Evolutionary conservation across 2,113 vertebrate genomes (phyloP), one percentile per base, ranked within the genome.

Genomic region (Coracopsis vasa): DNA sequence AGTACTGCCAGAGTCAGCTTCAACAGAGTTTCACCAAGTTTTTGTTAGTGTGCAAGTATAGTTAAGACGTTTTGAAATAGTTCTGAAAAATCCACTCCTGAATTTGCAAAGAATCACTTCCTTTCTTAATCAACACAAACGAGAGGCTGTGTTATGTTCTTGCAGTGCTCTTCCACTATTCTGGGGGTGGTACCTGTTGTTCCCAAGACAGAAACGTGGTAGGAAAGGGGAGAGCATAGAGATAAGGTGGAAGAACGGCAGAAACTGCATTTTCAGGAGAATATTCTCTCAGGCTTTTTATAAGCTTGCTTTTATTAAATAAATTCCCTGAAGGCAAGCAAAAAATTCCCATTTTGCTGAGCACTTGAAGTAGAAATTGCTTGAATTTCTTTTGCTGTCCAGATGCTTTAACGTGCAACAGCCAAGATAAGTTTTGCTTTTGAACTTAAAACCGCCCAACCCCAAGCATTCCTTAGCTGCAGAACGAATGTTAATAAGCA

Each of bases 311-410:
- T 91, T 97, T 83, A 64, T 93, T 88, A 48, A 71, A 86, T 39
- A 71, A 92, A 75, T 88, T 88, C 85, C 79, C 88, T 4, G 19
- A 91, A 95, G 82, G 88, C 90, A 96, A 92, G 86, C 87, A 96
- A 90, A 88, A 88, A 37, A 54, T 80, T 88, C 67, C 45, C 31
- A 15, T 95, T 97, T 95, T 83, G 74, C 81, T 89, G 71, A 90
- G 62, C 80, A 18, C 44, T 80, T 80, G 45, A 51, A 70, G 45
- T 51, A 19, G 5, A 93, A 92, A 91, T 91, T 75, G 54, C n/a
- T 80, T 94, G 58, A 37, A 61, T 94, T 97, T 88, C 60, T 84
- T 94, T 92, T 82, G 54, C 89, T 77, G 65, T 77, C 80, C 75
- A 94, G 58, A 87, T 89, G 78, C 33, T 61, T 95, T 91, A 61